Conservation (phyloP, 23 tunicate species). For the Aplidium turbinatum region DNA sequence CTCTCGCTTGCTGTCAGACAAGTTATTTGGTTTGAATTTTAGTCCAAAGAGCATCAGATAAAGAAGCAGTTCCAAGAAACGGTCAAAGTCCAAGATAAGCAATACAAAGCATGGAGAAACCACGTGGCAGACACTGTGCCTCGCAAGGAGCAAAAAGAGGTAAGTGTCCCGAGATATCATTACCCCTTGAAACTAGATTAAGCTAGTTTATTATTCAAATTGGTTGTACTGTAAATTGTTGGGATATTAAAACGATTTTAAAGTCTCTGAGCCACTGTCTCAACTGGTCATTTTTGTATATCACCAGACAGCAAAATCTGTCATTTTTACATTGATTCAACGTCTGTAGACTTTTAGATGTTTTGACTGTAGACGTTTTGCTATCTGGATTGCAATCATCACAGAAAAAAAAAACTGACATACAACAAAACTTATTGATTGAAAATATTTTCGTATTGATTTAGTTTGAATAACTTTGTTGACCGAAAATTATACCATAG, state of each 20-base stretch:
- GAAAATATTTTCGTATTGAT: background rate
- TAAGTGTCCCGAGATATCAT: conserved; percentile 9
- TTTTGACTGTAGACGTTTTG: background rate
- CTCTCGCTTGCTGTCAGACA: background rate
- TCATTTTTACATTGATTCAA: no score
- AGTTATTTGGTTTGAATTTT: background rate
- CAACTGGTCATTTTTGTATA: no score
- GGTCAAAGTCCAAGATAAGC: conserved; percentile 87
- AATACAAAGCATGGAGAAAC: conserved; percentile 92
- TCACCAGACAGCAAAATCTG: no score
- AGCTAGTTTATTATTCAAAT: background rate
- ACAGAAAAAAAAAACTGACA: no score
- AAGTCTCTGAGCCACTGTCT: no score
- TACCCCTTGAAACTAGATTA: background rate
- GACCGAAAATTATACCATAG: no score
- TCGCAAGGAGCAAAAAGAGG: conserved; percentile 89
- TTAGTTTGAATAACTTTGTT: background rate
- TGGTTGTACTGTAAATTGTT: no score
- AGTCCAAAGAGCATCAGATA: conserved; percentile 86
- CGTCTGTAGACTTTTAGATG: no score
- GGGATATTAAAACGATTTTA: no score
- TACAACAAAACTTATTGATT: no score
- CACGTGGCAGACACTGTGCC: conserved; percentile 82
- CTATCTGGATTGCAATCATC: no score
- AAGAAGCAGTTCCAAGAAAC: conserved; percentile 97